A percentile compares a stretch with the other conserved stretches of the same genome.
These are phyloP conservation scores for Thripadectes ignobilis DNA, from an alignment of 2,797 vertebrate species.

Conservation along the genomic window DNA sequence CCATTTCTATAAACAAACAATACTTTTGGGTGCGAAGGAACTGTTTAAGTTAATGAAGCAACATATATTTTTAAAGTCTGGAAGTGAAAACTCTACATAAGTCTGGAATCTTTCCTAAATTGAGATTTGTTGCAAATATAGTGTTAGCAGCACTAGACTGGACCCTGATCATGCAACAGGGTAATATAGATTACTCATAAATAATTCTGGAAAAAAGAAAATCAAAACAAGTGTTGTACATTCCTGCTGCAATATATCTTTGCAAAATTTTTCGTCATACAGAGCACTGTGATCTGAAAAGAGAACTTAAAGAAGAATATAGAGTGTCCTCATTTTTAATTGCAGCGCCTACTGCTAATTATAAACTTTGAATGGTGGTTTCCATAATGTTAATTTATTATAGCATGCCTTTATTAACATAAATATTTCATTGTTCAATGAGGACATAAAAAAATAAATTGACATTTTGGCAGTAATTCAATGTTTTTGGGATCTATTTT, in stretches of 20 bases:
- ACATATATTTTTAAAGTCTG: not conserved
- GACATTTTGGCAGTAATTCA: constrained; percentile 66
- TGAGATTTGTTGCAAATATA: not conserved
- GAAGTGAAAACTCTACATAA: not conserved
- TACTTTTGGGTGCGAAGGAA: not conserved
- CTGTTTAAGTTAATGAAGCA: not conserved
- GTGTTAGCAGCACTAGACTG: not conserved
- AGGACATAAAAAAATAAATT: constrained; percentile 69
- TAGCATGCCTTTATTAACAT: constrained; percentile 42
- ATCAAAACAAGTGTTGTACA: not conserved
- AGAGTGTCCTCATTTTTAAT: constrained; percentile 15
- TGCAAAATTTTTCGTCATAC: not conserved
- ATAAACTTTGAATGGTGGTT: constrained; percentile 54
- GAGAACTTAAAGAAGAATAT: not conserved
- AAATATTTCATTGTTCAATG: constrained; percentile 69
- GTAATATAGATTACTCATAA: not conserved
- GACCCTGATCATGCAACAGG: not conserved
- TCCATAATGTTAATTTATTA: constrained; percentile 41
- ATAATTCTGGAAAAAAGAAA: not conserved
- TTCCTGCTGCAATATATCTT: not conserved
- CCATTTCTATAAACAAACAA: not conserved
- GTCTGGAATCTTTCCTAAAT: not conserved
- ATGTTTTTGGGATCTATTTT: constrained; percentile 75
- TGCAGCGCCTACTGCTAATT: constrained; percentile 55
- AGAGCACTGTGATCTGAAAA: not conserved